phyloP scores from a whole-genome alignment of 2,113 vertebrate genomes.

The Taurulus bubalis region DNA sequence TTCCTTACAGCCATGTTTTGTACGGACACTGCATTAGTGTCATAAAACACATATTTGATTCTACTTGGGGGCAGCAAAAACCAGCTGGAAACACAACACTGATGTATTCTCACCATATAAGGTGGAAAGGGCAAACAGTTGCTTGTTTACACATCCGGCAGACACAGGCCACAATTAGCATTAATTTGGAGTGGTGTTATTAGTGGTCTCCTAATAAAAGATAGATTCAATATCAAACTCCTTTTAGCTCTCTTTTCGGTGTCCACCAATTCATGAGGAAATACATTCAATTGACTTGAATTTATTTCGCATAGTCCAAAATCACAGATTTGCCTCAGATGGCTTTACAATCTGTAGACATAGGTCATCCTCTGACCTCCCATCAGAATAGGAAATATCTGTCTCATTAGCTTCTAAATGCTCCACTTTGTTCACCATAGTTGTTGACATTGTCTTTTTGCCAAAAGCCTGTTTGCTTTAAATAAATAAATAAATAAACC shows the following conservation, averaged over 20 bases:
- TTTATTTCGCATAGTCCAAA: too few species aligned
- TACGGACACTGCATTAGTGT: too few species aligned
- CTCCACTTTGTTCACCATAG: background rate
- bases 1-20: too few species aligned
- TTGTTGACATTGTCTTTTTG: background rate
- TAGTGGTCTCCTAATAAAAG: background rate
- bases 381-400: background rate
- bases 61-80: too few species aligned
- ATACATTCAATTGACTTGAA: too few species aligned
- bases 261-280: background rate
- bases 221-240: background rate
- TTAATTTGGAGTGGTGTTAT: background rate
- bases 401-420: background rate
- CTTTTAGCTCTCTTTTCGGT: background rate
- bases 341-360: too few species aligned
- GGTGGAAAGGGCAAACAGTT: background rate
- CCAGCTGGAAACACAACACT: too few species aligned
- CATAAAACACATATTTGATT: background rate
- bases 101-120: background rate
- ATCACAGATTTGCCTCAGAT: too few species aligned
- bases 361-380: too few species aligned
- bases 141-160: background rate
- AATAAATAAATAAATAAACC: background rate
- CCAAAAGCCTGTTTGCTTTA: background rate
- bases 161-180: background rate